phyloP scores from a whole-genome alignment of 2,888 invertebrate genomes.

The Cryptocheilus praepositus region DNA sequence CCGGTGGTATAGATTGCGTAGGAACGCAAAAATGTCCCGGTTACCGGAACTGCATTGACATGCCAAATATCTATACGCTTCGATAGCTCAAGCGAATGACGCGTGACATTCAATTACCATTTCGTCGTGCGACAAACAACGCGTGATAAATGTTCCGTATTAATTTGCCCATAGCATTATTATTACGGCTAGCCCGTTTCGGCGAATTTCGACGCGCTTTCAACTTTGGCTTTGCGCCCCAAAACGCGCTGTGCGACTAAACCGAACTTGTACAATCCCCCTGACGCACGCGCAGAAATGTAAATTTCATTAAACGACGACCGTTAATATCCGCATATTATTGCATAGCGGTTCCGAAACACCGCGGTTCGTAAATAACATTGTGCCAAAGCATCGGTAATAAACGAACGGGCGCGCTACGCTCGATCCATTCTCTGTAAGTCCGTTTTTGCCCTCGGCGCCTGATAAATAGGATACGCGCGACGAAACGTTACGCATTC shows the following conservation, averaged over 20 bases:
- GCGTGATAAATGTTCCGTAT: slow-evolving; percentile 37
- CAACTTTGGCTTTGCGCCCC: slow-evolving; percentile 30
- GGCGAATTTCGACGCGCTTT: slow-evolving; percentile 18
- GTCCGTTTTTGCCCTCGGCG: too few species aligned
- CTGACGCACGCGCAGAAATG: slow-evolving; percentile 35
- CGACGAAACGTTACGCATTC: too few species aligned
- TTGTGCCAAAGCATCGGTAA: slow-evolving; percentile 16
- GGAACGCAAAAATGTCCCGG: too few species aligned
- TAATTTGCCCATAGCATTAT: slow-evolving; percentile 30
- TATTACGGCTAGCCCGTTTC: slow-evolving; percentile 24
- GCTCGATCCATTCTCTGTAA: not conserved
- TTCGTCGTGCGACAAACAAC: slow-evolving; percentile 22
- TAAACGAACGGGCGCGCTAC: slow-evolving; percentile 16
- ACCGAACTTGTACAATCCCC: not conserved
- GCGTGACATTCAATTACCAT: slow-evolving; percentile 17
- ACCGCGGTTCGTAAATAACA: slow-evolving; percentile 41
- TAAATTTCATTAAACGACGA: slow-evolving; percentile 50
- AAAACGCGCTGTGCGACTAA: too few species aligned
- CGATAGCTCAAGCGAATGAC: not conserved
- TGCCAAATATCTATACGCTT: too few species aligned
- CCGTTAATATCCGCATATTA: slow-evolving; percentile 46
- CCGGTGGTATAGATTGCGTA: too few species aligned
- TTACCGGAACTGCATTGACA: too few species aligned
- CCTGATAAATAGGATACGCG: too few species aligned
- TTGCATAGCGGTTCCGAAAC: slow-evolving; percentile 23